phyloP scores from a whole-genome alignment of 2,797 vertebrate genomes.

The Phataginus tricuspis region DNA sequence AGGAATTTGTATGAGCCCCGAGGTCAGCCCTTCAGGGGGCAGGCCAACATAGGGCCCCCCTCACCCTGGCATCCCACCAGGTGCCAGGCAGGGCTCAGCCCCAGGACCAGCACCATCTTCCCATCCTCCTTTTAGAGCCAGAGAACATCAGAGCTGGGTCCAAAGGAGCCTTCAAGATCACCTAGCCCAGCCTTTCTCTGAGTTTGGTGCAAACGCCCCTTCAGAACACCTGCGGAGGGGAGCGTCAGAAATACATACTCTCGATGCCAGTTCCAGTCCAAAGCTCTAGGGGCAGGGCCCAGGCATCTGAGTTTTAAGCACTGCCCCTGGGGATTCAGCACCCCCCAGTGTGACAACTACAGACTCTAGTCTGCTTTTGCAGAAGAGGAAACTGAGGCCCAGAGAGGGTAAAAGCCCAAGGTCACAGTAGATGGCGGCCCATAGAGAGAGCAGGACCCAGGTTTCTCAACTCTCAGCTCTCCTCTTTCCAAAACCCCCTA shows the following conservation, averaged over 20 bases:
- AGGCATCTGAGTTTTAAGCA: not conserved
- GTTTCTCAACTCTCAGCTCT: not conserved
- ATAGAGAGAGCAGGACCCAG: not conserved
- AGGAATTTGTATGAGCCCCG: not conserved
- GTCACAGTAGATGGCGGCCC: not conserved
- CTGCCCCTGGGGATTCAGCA: not conserved
- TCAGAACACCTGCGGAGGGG: not conserved
- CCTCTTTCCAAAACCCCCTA: not conserved
- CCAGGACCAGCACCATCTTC: not conserved
- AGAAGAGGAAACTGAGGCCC: not conserved
- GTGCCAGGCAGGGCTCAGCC: not conserved
- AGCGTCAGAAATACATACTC: not conserved
- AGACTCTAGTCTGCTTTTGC: not conserved
- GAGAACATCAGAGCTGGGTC: not conserved
- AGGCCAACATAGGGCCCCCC: not conserved
- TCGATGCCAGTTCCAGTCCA: not conserved
- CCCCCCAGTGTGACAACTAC: not conserved
- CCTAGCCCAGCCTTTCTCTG: not conserved
- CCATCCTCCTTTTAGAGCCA: not conserved
- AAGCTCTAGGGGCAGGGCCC: not conserved
- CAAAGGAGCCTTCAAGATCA: not conserved
- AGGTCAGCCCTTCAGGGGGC: not conserved
- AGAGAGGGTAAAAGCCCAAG: not conserved
- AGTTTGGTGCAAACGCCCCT: not conserved
- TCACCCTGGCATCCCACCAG: not conserved